Evolutionary conservation across 2,797 vertebrate genomes (phyloP), one percentile per base, ranked within the genome.

Genomic region (Hyperoplus lanceolatus): DNA sequence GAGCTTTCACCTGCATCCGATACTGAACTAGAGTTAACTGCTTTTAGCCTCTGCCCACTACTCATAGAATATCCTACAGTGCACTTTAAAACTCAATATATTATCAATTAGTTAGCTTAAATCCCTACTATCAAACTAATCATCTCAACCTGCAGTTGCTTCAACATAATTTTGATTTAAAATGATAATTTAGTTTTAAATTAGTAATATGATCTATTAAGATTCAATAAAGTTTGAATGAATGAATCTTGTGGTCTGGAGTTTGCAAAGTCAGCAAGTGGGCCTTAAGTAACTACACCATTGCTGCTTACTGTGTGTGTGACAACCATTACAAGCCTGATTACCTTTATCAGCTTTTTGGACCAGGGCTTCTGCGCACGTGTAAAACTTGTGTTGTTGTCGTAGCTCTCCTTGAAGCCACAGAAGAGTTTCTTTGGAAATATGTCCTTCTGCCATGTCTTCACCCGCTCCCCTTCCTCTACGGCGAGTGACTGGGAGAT

Each of bases 361-460:
- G 93, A 74, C 92, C 95, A 94, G 63, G 96, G 96, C 77, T 95
- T 96, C 89, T 94, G 94, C 1, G 93, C 94, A 6, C 86, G 90
- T n/a, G 90, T 85, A 71, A 93, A 95, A 50, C 92, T 95, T 0
- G 85, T 90, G 43, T 89, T 89, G 73, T 92, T 91, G 15, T 92
- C 89, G 15, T 96, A 84, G 70, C 94, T 95, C 81, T 94, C 94
- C 10, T 56, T 90, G 83, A 95, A 96, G 21, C 93, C 94, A 3
- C 95, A 94, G 76, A 94, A 93, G 39, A 94, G 58, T 63, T 96
- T 96, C 71, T 93, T 95, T 1, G 95, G 95, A 73, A 96, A 97
- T 4, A 78, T 94, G 16, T 96, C 93, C 66, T 94, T 96, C 89
- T 96, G 95, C 93, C 94, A 94, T 18, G 77, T 87, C 49, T 82